Evolutionary conservation across 1,140 invertebrate species (phyloP).

Genomic region (Caenorhabditis brenneri): DNA sequence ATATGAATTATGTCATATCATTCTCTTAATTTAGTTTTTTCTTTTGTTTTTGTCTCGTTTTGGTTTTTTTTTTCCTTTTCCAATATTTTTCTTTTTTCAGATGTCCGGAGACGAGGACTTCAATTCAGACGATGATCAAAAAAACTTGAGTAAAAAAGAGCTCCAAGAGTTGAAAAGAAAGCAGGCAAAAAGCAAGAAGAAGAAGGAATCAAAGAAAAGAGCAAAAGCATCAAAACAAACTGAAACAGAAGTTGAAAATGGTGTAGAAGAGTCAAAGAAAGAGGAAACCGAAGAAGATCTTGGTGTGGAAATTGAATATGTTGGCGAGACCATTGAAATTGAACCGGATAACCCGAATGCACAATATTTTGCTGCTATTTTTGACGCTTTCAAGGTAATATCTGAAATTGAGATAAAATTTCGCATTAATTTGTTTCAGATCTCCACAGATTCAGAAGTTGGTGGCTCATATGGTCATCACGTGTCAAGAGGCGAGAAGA

Average conservation of each 20-base stretch:
- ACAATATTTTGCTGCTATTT: slow-evolving; percentile 65
- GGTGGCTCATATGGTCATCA: neutral
- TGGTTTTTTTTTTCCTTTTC: neutral
- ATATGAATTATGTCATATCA: too few species aligned
- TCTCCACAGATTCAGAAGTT: slow-evolving; percentile 3
- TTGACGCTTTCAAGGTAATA: slow-evolving; percentile 67
- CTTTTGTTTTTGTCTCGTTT: too few species aligned
- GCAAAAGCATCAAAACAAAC: slow-evolving; percentile 51
- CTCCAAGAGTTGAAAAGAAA: slow-evolving; percentile 58
- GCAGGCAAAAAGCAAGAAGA: slow-evolving; percentile 69
- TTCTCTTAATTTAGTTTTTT: too few species aligned
- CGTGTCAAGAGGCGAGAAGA: neutral
- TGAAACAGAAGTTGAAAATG: neutral
- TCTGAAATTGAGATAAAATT: neutral
- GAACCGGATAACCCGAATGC: slow-evolving; percentile 65
- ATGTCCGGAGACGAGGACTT: slow-evolving; percentile 5
- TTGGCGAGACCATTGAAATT: slow-evolving; percentile 61
- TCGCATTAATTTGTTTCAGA: neutral
- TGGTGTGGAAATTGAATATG: slow-evolving; percentile 66
- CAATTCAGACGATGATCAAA: slow-evolving; percentile 20
- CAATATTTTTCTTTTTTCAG: neutral
- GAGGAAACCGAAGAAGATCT: slow-evolving; percentile 47
- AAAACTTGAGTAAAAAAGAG: slow-evolving; percentile 43
- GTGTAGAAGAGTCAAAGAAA: neutral
- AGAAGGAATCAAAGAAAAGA: slow-evolving; percentile 68